Base-by-base conservation (phyloP, 2,888 invertebrate species). In the Eupeodes latifasciatus region DNA sequence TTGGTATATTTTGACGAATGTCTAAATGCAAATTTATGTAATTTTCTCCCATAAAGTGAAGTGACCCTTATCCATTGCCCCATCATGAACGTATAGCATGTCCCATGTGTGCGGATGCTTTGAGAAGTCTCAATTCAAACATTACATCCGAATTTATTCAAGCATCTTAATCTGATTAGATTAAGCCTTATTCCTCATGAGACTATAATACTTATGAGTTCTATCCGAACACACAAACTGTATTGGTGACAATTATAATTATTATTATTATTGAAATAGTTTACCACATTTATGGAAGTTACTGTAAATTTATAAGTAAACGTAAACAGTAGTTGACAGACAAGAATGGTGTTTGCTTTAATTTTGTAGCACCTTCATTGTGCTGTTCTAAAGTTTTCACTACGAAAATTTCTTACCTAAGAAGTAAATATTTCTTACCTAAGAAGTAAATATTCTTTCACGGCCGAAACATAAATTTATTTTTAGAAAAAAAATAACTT, bases 161-260 rank as follows among this genome's bases (percentile, higher is more conserved):
- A 69, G 75, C 86, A 79, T 69, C 83, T 77, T 62, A 87, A 87
- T 87, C 80, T 87, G 87, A 87, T 83, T 76, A 77, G 87, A 87
- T 83, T 76, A 77, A 81, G 83, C 62, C 83, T 77, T 40, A 40
- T 40, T 74, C 72, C 67, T 77, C 79, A 67, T 80, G 64, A 83
- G 86, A 72, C 72, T 80, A 79, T 79, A 2, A 47, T 47, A 1
- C 4, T 11, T 12, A 47, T 47, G 81, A 78, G n/a, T n/a, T n/a
- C 77, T 78, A 85, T 81, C 62, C 82, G 47, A 78, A 79, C 49
- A 64, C 77, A 62, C 71, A 87, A 87, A 76, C 44, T 80, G 77
- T 80, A 74, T 80, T 66, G 79, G 76, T 80, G 49, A 72, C 72
- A 87, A 86, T 81, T 81, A 81, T 74, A 40, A 44, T 11, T 61